A percentile compares a stretch with the other conserved stretches of the same genome.
Conservation (phyloP, 2,888 invertebrate species). For the Chironomus riparius region DNA sequence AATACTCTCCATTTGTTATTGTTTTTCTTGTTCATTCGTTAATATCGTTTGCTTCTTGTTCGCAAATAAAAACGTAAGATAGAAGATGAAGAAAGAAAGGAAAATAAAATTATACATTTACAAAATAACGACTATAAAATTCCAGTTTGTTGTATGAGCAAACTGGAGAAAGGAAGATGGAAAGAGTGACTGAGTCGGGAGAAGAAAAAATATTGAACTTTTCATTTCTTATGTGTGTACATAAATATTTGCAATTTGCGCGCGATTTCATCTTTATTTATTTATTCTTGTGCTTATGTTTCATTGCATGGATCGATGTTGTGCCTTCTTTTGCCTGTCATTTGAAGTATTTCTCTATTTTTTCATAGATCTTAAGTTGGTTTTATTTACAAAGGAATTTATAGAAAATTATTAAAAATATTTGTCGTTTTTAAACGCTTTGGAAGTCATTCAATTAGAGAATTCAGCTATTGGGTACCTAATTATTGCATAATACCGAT, state of each 20-base stretch:
- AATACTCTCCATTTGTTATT: not conserved
- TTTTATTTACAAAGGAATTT: too few species aligned
- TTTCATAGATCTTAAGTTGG: not conserved
- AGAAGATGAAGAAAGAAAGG: not conserved
- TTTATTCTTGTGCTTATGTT: not conserved
- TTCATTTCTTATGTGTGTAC: conserved; percentile 15
- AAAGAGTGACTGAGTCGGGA: not conserved
- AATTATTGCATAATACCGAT: too few species aligned
- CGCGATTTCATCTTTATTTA: conserved; percentile 18
- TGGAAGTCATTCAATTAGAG: too few species aligned
- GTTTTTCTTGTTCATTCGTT: not conserved
- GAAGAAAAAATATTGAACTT: conserved; percentile 21
- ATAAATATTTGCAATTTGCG: conserved; percentile 14
- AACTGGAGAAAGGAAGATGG: conserved; percentile 3
- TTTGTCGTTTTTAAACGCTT: too few species aligned
- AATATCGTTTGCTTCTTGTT: not conserved
- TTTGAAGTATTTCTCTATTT: not conserved
- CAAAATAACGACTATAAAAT: not conserved
- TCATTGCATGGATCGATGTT: not conserved
- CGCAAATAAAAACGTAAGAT: not conserved
- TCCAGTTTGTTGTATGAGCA: not conserved
- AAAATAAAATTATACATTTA: not conserved
- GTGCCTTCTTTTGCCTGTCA: not conserved
- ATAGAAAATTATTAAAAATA: too few species aligned
- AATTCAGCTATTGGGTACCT: too few species aligned